These are phyloP conservation scores for Chaunax sp. DNA, from an alignment of 2,797 vertebrate genomes.

Conservation along the genomic window DNA sequence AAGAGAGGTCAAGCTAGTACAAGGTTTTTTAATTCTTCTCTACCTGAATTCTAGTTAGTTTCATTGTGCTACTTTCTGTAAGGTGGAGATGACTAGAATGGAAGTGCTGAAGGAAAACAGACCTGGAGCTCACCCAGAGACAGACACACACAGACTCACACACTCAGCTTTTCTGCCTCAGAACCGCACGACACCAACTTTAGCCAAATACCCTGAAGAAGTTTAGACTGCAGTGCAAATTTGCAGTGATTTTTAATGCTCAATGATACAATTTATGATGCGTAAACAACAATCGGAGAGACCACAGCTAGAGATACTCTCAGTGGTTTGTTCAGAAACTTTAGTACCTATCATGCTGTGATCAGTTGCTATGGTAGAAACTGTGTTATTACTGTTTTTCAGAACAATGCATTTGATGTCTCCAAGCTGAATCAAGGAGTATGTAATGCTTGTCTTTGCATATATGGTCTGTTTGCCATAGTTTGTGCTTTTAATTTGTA, in stretches of 20 bases:
- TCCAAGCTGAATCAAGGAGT: conserved; percentile 14
- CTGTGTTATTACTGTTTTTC: conserved; percentile 15
- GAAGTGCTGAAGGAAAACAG: conserved; percentile 83
- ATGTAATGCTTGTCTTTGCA: conserved; percentile 22
- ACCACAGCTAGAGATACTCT: conserved; percentile 12
- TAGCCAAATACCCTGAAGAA: conserved; percentile 33
- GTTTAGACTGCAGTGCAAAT: conserved; percentile 52
- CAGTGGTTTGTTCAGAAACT: conserved; percentile 4
- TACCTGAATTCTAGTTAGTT: conserved; percentile 90
- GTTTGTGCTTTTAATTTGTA: conserved; percentile 35
- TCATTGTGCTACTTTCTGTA: conserved; percentile 90
- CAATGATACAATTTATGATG: conserved; percentile 17
- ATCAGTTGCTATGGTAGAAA: conserved; percentile 3
- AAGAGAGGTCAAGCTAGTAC: conserved; percentile 88
- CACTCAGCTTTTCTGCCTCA: conserved; percentile 18
- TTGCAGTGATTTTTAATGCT: conserved; percentile 38
- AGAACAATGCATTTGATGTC: conserved; percentile 6
- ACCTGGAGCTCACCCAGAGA: conserved; percentile 79
- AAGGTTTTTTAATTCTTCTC: conserved; percentile 84
- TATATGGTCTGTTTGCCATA: conserved; percentile 10
- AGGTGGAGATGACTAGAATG: conserved; percentile 85
- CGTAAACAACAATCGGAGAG: conserved; percentile 38
- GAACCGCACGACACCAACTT: conserved; percentile 25
- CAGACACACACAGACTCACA: conserved; percentile 59
- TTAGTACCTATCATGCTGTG: conserved; percentile 15